Base-by-base conservation (phyloP, 1,140 invertebrate genomes). In the Heterodera schachtii region DNA sequence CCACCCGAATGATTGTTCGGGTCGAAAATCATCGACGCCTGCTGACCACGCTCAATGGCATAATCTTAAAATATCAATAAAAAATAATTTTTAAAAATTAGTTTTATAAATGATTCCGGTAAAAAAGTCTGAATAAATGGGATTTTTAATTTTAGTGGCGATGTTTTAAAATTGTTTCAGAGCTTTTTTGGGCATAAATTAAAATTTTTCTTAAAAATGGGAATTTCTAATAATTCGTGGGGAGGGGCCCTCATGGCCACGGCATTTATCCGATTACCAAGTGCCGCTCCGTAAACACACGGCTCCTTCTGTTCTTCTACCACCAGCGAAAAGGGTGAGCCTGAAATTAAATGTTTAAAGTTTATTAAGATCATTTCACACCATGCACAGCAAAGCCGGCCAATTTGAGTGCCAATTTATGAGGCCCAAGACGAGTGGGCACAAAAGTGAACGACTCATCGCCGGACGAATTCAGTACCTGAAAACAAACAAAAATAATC, bases 341-440 rank as follows among this genome's bases (percentile, higher is more conserved):
- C 78, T 79, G 6, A 31, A 79, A 69, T 2, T 41, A 52, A n/a
- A 64, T 64, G 11, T 21, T 46, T 13, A 47, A 46, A 52, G n/a
- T 19, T 43, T 43, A 79, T 3, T 21, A 13, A 19, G 31, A 49
- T 75, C 79, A 21, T n/a, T 81, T 11, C 44, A 21, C 52, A 66
- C 92, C 93, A 87, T 92, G 91, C 3, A 93, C 90, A 83, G 92
- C 91, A 83, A 93, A 93, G 57, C 95, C 94, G 83, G 95, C 96
- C 87, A 96, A 96, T 47, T 93, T 94, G 8, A 97, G 93, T 75
- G 93, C 94, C 66, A 98, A 93, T 90, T 95, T 93, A 88, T 97
- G 97, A 86, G 94, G 94, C 83, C 96, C 96, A 43, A 95, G 94
- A 75, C 95, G 93, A 3, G 93, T 94, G 4, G 96, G 96, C 69